phyloP scores from a whole-genome alignment of 2,113 vertebrate genomes.

The Notarius quadriscutis region DNA sequence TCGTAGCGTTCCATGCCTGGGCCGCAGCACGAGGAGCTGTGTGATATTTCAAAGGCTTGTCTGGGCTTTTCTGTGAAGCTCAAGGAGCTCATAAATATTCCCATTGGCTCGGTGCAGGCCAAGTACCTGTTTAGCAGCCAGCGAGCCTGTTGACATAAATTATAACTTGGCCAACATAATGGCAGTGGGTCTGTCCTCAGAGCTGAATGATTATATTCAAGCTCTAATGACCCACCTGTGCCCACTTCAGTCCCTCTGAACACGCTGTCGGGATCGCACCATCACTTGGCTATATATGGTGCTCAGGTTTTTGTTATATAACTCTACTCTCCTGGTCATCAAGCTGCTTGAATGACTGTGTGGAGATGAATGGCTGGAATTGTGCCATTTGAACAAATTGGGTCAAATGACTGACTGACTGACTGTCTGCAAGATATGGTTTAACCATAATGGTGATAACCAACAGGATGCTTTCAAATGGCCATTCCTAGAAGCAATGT shows the following conservation, averaged over 20 bases:
- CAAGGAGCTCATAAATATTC: constrained; percentile 56
- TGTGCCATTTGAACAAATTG: background rate
- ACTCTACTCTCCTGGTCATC: background rate
- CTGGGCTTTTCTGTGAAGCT: constrained; percentile 22
- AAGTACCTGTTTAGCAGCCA: constrained; percentile 46
- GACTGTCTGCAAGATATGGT: background rate
- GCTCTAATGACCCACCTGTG: constrained; percentile 53
- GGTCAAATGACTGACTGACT: background rate
- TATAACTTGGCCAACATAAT: constrained; percentile 38
- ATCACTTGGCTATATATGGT: constrained; percentile 32
- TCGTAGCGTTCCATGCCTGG: constrained; percentile 18
- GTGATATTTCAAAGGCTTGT: constrained; percentile 52
- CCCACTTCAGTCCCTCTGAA: constrained; percentile 44
- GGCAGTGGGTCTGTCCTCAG: constrained; percentile 29
- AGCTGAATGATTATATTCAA: constrained; percentile 47
- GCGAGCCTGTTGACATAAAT: constrained; percentile 52
- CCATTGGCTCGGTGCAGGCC: constrained; percentile 32
- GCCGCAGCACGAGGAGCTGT: constrained; percentile 6
- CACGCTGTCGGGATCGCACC: constrained; percentile 8
- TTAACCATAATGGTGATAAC: background rate
- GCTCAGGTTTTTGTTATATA: constrained; percentile 12
- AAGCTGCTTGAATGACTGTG: background rate
- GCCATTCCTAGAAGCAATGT: background rate
- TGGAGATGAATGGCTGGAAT: background rate
- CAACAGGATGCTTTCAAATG: background rate